Evolutionary conservation across 2,888 invertebrate species (phyloP).

Genomic region (Caprella mutica): DNA sequence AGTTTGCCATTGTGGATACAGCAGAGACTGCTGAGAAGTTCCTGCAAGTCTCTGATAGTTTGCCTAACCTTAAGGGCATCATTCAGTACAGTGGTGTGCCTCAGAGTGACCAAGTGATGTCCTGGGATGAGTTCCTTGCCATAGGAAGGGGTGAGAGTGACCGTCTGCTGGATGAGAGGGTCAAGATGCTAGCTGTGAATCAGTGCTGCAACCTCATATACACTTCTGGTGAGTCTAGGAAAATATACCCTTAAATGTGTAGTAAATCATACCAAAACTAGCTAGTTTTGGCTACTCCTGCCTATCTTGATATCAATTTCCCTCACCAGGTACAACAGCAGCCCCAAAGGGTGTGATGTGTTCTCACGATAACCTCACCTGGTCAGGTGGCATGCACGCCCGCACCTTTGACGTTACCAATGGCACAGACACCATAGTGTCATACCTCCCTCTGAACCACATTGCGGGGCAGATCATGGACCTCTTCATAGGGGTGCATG

Average conservation of each 20-base stretch:
- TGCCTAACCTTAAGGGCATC: slow-evolving; percentile 66
- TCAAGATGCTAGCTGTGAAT: slow-evolving; percentile 60
- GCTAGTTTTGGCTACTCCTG: too few species aligned
- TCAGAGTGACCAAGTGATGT: slow-evolving; percentile 42
- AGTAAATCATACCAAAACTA: too few species aligned
- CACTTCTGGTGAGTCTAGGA: slow-evolving; percentile 45
- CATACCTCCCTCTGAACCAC: slow-evolving; percentile 79
- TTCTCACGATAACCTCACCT: slow-evolving; percentile 74
- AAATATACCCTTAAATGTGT: too few species aligned
- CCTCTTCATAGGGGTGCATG: slow-evolving; percentile 55
- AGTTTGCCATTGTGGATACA: slow-evolving; percentile 79
- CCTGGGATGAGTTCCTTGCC: slow-evolving; percentile 62
- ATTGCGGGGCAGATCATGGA: slow-evolving; percentile 79
- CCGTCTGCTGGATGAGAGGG: slow-evolving; percentile 52
- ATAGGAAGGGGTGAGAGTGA: slow-evolving; percentile 61
- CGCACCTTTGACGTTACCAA: too few species aligned
- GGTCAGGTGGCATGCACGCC: too few species aligned
- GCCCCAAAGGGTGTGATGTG: slow-evolving; percentile 87
- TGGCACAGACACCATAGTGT: slow-evolving; percentile 60
- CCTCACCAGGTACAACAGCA: slow-evolving; percentile 58
- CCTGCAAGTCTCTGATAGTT: slow-evolving; percentile 52
- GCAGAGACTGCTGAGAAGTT: slow-evolving; percentile 74
- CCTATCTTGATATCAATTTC: too few species aligned
- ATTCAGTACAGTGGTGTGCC: slow-evolving; percentile 42
- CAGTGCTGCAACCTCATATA: slow-evolving; percentile 77